phyloP scores from a whole-genome alignment of 1,140 invertebrate species.

The Pectinophora gossypiella region DNA sequence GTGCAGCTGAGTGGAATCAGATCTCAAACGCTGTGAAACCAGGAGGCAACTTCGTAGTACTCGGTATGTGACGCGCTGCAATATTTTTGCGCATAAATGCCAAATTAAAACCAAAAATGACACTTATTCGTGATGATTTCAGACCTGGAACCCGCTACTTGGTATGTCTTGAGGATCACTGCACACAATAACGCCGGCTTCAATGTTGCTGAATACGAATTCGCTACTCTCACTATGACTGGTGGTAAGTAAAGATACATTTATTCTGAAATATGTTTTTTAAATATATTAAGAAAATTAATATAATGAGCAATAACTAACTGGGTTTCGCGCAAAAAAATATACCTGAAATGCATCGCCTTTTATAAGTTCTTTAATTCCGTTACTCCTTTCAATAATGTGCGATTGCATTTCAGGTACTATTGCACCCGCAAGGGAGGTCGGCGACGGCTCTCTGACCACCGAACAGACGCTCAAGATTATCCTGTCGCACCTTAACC shows the following conservation, averaged over 20 bases:
- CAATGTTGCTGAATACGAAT: constrained; percentile 95
- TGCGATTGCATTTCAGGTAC: constrained; percentile 88
- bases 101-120: too few species aligned
- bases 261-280: too few species aligned
- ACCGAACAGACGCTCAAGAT: constrained; percentile 88
- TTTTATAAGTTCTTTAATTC: constrained; percentile 21
- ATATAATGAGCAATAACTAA: too few species aligned
- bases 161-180: constrained; percentile 94
- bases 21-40: constrained; percentile 95
- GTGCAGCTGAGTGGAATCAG: constrained; percentile 92
- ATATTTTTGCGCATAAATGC: too few species aligned
- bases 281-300: too few species aligned
- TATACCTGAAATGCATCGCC: constrained; percentile 70
- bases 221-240: constrained; percentile 94
- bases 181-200: constrained; percentile 97
- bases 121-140: too few species aligned
- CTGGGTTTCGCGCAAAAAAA: too few species aligned
- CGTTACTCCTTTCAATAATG: constrained; percentile 19
- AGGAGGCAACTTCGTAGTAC: constrained; percentile 91
- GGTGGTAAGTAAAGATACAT: constrained; percentile 82
- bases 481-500: constrained; percentile 91
- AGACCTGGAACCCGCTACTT: constrained; percentile 93
- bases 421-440: constrained; percentile 92
- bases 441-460: constrained; percentile 81
- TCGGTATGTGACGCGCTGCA: too few species aligned